Evolutionary conservation across 1,140 invertebrate genomes (phyloP).

Genomic region (Drosophila tani): DNA sequence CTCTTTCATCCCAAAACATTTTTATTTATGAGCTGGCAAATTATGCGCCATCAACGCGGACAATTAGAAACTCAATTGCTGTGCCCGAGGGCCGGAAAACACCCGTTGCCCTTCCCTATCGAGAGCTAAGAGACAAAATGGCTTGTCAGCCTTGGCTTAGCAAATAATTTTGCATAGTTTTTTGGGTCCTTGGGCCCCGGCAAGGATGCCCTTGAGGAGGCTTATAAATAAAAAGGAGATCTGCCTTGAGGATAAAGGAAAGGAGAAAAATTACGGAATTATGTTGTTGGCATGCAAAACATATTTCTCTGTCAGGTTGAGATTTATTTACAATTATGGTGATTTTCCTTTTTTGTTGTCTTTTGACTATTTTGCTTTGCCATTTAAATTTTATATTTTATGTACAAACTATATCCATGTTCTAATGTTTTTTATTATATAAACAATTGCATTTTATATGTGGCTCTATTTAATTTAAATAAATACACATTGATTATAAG

Average conservation of each 20-base stretch:
- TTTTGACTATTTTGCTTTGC: no score
- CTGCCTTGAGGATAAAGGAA: constrained; percentile 18
- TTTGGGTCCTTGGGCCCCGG: constrained; percentile 5
- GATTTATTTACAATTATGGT: constrained; percentile 19
- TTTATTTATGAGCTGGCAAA: constrained; percentile 79
- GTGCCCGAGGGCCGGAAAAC: constrained; percentile 14
- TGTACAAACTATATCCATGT: no score
- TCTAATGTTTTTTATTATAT: no score
- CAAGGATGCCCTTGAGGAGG: background rate
- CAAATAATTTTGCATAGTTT: constrained; percentile 55
- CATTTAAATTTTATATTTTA: no score
- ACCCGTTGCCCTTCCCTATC: background rate
- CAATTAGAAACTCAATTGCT: constrained; percentile 70
- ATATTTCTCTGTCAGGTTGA: constrained; percentile 4
- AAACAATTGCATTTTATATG: no score
- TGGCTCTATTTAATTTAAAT: background rate
- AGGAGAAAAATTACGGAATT: constrained; percentile 12
- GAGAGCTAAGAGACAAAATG: constrained; percentile 3
- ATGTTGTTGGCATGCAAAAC: background rate
- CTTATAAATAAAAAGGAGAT: constrained; percentile 11
- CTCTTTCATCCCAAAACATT: constrained; percentile 16
- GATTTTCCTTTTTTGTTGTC: no score
- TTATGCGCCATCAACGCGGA: constrained; percentile 66
- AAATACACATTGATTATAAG: background rate
- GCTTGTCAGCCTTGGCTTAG: constrained; percentile 28